Evolutionary conservation across 2,113 vertebrate species (phyloP).

Genomic region (Peromyscus maniculatus): DNA sequence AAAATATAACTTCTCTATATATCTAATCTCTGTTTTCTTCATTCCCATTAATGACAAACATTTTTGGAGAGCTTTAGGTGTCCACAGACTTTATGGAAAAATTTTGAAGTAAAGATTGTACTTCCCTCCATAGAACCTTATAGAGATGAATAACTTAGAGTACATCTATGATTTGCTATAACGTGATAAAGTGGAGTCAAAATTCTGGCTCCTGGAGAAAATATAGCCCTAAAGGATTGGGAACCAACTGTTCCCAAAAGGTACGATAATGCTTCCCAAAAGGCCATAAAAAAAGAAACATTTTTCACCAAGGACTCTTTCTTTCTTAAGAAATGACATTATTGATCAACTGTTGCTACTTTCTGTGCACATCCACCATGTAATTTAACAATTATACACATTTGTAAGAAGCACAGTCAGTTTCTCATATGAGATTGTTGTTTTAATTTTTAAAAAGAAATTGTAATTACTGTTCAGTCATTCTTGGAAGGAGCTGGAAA

Average conservation of each 20-base stretch:
- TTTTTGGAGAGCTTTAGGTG: background rate
- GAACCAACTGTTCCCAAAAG: background rate
- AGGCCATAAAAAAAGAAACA: background rate
- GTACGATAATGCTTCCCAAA: background rate
- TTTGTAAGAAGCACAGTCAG: background rate
- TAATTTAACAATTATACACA: background rate
- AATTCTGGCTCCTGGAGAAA: background rate
- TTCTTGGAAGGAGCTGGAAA: background rate
- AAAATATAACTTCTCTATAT: background rate
- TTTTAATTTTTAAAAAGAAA: constrained; percentile 33
- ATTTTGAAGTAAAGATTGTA: background rate
- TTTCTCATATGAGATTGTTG: background rate
- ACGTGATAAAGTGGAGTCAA: background rate
- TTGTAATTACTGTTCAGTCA: background rate
- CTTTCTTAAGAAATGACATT: background rate
- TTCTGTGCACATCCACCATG: background rate
- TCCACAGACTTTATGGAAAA: background rate
- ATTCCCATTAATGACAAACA: background rate
- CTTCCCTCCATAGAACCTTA: background rate
- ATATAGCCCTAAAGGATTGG: background rate
- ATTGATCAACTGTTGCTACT: background rate
- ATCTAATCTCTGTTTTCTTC: background rate
- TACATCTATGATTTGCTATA: background rate
- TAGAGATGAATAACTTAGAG: background rate
- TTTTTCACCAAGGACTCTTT: background rate